These are phyloP conservation scores for Odontomachus brunneus DNA, from an alignment of 1,140 invertebrate species.

Conservation along the genomic window DNA sequence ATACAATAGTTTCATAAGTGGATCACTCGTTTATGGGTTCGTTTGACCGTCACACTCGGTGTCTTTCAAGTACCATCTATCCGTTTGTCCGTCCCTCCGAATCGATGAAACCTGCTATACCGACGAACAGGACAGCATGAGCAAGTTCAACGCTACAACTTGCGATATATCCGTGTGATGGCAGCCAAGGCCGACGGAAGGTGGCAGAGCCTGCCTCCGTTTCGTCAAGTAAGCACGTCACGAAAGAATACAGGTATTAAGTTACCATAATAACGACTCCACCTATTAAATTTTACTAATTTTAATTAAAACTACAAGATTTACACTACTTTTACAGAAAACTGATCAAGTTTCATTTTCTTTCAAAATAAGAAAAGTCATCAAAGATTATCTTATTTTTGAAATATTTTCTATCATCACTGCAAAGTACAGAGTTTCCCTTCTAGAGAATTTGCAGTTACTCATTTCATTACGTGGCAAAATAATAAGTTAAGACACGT, in stretches of 20 bases:
- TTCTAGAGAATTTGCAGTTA: background rate
- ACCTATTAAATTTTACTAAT: too few relatives aligned
- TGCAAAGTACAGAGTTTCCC: background rate
- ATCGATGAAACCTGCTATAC: slow-evolving; percentile 47
- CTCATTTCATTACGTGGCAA: background rate
- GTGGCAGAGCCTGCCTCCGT: background rate
- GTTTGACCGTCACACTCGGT: background rate
- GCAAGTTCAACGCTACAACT: slow-evolving; percentile 47
- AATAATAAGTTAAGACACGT: background rate
- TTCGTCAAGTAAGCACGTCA: background rate
- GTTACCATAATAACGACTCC: background rate
- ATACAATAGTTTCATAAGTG: too few relatives aligned
- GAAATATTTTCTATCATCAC: background rate
- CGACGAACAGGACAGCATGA: slow-evolving; percentile 34
- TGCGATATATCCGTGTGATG: slow-evolving; percentile 62
- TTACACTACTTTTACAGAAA: too few relatives aligned
- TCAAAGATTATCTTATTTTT: background rate
- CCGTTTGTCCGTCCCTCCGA: background rate
- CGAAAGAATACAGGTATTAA: background rate
- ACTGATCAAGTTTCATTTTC: too few relatives aligned
- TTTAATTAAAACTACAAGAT: too few relatives aligned
- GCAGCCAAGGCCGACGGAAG: slow-evolving; percentile 52
- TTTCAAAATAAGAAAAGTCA: background rate
- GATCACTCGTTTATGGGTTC: background rate
- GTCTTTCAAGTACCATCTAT: background rate